These are phyloP conservation scores for Ridgeia piscesae DNA, from an alignment of 1,140 invertebrate genomes.

Conservation along the genomic window DNA sequence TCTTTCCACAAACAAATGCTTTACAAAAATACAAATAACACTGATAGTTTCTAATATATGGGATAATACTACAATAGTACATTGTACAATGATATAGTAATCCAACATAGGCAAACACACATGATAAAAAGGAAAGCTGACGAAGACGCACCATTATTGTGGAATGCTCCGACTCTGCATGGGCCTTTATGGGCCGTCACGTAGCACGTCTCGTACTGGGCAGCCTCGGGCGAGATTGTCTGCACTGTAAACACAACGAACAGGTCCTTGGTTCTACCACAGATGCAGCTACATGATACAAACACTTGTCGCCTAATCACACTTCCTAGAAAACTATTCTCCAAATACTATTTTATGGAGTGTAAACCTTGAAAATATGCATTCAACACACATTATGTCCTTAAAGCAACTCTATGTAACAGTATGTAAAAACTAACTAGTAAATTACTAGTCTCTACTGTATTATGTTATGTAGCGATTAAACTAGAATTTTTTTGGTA, in stretches of 20 bases:
- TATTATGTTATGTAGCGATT: not conserved
- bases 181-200: constrained; percentile 98
- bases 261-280: not conserved
- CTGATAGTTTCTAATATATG: not conserved
- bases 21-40: not conserved
- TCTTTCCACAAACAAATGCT: not conserved
- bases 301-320: not conserved
- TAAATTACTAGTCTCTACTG: too few species aligned
- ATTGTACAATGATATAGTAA: not conserved
- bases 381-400: not conserved
- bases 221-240: constrained; percentile 83
- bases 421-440: too few species aligned
- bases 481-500: too few species aligned
- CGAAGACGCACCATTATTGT: constrained; percentile 70
- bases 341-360: not conserved
- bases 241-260: constrained; percentile 45
- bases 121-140: not conserved
- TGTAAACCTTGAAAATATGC: not conserved
- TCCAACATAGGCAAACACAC: not conserved
- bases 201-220: constrained; percentile 96
- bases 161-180: constrained; percentile 93
- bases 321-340: not conserved
- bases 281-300: not conserved
- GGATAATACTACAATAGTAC: not conserved
- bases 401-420: not conserved